Evolutionary conservation across 2,113 vertebrate genomes (phyloP), one percentile per base, ranked within the genome.

Genomic region (Petaurus breviceps): DNA sequence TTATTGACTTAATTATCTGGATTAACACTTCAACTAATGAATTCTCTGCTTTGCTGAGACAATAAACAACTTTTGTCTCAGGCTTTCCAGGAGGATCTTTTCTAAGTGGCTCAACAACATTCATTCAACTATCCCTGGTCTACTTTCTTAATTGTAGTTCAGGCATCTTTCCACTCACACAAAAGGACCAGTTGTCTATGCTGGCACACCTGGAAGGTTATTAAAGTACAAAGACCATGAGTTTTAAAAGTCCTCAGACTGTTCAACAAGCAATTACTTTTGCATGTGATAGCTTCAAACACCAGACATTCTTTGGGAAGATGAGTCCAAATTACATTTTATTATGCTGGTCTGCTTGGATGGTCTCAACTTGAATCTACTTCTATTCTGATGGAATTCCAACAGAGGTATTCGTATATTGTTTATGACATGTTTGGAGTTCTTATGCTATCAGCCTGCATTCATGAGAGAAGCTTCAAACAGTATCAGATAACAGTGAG

Each of bases 291-390:
- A 98, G 99, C 99, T 99, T 99, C 99, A 99, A 99, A 99, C 98
- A 97, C 89, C 37, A 98, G 97, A 99, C 99, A 99, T 99, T 99
- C 99, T 99, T 99, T 92, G 95, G 98, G 99, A 99, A 99, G 99
- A 99, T 99, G 99, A 99, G 99, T 98, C 98, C 98, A 99, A 99
- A 99, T 99, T 99, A 99, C 99, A 98, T 99, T 99, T 99, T 99
- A 99, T 99, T 99, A 99, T 99, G 98, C 96, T 97, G 99, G 98
- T 99, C 98, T 98, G 98, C 97, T 98, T 98, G 98, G 98, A 98
- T 97, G 93, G 99, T 99, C 99, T 99, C 98, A 99, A 99, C 98
- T 99, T 99, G 99, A 99, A 99, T 99, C 99, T 99, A 98, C 98
- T 99, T 98, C 97, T 99, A 98, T 99, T 99, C 99, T 98, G 99